Evolutionary conservation across 2,797 vertebrate genomes (phyloP).

Genomic region (Pogonophryne albipinna): DNA sequence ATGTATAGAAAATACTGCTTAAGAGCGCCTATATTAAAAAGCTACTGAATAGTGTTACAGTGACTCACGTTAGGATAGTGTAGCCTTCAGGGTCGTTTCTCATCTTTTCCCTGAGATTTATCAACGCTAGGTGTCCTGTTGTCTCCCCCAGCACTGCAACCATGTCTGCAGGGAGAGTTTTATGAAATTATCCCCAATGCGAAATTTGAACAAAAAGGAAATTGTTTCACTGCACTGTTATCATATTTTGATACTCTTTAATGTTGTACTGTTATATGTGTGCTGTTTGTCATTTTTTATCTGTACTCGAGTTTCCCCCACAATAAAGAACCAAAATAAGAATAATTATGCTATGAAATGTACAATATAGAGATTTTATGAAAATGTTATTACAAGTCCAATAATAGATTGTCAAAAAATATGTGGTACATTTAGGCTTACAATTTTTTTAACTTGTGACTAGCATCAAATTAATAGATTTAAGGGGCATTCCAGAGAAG

Average conservation of each 20-base stretch:
- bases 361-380: neutral
- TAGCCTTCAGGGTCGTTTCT: slow-evolving; percentile 91
- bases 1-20: neutral
- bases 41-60: rapidly evolving
- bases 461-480: neutral
- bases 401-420: no score
- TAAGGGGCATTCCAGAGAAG: neutral
- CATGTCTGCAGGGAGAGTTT: slow-evolving; percentile 89
- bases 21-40: neutral
- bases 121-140: slow-evolving; percentile 88
- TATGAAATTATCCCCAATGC: neutral
- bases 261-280: no score
- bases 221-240: no score
- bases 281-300: no score
- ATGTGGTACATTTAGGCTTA: neutral
- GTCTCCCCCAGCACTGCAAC: slow-evolving; percentile 97
- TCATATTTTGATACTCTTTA: no score
- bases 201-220: no score
- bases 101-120: slow-evolving; percentile 90
- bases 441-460: no score
- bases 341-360: neutral
- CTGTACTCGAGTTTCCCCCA: no score
- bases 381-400: neutral
- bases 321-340: no score
- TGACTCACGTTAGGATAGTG: slow-evolving; percentile 89